Evolutionary conservation across 2,113 vertebrate species (phyloP), one percentile per base, ranked within the genome.

Genomic region (Petrocephalus zakoni): DNA sequence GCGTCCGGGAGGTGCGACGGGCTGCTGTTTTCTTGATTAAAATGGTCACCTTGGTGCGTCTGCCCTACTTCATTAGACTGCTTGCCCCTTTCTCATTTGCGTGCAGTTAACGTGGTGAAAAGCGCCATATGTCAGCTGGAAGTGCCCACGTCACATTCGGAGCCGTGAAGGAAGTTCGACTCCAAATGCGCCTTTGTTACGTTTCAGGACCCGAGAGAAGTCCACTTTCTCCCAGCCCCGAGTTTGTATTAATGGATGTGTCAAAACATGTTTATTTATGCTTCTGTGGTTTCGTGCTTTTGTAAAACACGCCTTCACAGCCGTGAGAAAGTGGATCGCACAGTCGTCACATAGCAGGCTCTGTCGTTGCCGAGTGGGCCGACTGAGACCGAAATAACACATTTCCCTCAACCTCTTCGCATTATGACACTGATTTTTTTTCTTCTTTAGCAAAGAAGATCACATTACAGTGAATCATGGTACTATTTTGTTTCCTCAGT

Each of bases 1-100:
- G 19, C 4, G 34, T 22, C 56, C 55, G 0, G 56, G 37, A 87
- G 56, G 56, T 88, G 68, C 34, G 58, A 29, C 19, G 29, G 53
- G 25, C 46, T 72, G 85, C 58, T 85, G 89, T 75, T 88, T 85
- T 53, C 78, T 52, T 82, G n/a, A 88, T 90, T 84, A 68, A 75
- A 89, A 86, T 19, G 82, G 49, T 13, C 34, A 13, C 25, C 75
- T 47, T 53, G 64, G 52, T 46, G 51, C 47, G 49, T 86, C n/a
- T 46, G 9, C 34, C 52, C 42, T 68, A 11, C 56, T 87, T 25
- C 46, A 72, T 47, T 22, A 15, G 37, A 72, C 51, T 13, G 25
- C 21, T n/a, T 25, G 17, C 9, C 15, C n/a, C 37, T 52, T 87
- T 51, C 29, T 61, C 19, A 87, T 85, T 61, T 87, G 56, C 8